Evolutionary conservation across 1,140 invertebrate genomes (phyloP).

Genomic region (Drosophila kepulauana): DNA sequence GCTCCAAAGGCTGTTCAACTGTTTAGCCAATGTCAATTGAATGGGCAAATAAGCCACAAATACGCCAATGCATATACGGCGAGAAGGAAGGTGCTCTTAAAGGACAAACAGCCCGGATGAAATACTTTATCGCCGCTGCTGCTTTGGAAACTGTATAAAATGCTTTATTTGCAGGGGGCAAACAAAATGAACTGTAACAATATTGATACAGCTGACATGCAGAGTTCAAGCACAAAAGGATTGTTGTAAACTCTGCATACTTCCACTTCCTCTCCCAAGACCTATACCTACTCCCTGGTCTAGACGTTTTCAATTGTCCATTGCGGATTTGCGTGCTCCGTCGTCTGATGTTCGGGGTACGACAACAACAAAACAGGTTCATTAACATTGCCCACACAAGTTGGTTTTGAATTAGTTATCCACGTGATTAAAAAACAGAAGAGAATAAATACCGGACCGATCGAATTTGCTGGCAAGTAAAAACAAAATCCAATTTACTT

Average conservation of each 20-base stretch:
- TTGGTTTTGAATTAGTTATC: constrained; percentile 50
- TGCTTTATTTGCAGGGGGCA: constrained; percentile 73
- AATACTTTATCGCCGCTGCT: constrained; percentile 34
- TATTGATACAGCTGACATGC: constrained; percentile 79
- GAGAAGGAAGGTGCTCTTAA: constrained; percentile 9
- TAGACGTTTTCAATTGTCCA: constrained; percentile 43
- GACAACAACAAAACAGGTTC: constrained; percentile 51
- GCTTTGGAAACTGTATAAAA: constrained; percentile 65
- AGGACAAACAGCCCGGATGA: constrained; percentile 39
- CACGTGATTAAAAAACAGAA: constrained; percentile 46
- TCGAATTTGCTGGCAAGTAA: constrained; percentile 33
- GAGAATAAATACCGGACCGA: not conserved
- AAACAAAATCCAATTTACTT: constrained; percentile 58
- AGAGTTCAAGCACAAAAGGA: constrained; percentile 66
- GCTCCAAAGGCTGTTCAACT: constrained; percentile 15
- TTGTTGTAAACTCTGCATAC: constrained; percentile 42
- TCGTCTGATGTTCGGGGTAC: not conserved
- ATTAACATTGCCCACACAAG: constrained; percentile 65
- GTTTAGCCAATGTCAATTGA: constrained; percentile 55
- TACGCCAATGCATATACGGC: constrained; percentile 17
- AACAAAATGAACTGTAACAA: constrained; percentile 83
- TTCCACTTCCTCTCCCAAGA: not conserved
- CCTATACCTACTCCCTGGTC: constrained; percentile 38
- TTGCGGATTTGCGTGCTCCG: constrained; percentile 52
- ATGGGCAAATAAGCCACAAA: constrained; percentile 47